These are phyloP conservation scores for Nemapogon koenigi DNA, from an alignment of 2,888 invertebrate species.

Conservation along the genomic window DNA sequence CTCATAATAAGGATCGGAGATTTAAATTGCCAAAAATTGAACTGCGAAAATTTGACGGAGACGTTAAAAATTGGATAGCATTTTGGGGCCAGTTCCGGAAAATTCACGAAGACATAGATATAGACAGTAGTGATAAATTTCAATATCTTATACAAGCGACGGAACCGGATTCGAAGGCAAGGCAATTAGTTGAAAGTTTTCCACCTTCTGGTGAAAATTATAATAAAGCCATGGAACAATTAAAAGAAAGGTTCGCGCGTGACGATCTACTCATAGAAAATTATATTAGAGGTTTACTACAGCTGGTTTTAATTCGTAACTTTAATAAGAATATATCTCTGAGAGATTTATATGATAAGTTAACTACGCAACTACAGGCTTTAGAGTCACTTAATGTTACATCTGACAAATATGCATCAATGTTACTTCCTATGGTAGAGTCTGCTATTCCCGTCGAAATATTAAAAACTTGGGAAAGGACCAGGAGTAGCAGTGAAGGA, in stretches of 20 bases:
- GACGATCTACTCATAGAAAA: not conserved
- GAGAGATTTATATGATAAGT: not conserved
- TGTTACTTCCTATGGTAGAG: not conserved
- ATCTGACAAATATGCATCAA: not conserved
- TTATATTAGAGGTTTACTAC: not conserved
- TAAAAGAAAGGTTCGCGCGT: slow-evolving; percentile 1
- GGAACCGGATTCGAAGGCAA: not conserved
- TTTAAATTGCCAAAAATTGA: not conserved
- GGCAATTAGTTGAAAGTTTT: not conserved
- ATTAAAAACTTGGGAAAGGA: not conserved
- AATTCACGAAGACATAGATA: not conserved
- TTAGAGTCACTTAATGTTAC: not conserved
- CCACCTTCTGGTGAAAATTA: not conserved
- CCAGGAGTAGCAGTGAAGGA: not conserved
- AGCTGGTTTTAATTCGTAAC: not conserved
- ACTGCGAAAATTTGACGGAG: not conserved
- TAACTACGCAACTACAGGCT: not conserved
- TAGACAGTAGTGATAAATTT: not conserved
- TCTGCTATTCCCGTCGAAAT: not conserved
- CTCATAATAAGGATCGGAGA: not conserved
- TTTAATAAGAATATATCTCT: not conserved
- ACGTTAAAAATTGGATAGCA: not conserved
- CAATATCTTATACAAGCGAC: not conserved
- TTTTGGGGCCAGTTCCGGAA: not conserved
- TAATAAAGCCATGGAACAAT: not conserved